Percentiles rank a stretch among this genome's conserved stretches.
Conservation (phyloP, 2,888 invertebrate species). For the Axea sp. region DNA sequence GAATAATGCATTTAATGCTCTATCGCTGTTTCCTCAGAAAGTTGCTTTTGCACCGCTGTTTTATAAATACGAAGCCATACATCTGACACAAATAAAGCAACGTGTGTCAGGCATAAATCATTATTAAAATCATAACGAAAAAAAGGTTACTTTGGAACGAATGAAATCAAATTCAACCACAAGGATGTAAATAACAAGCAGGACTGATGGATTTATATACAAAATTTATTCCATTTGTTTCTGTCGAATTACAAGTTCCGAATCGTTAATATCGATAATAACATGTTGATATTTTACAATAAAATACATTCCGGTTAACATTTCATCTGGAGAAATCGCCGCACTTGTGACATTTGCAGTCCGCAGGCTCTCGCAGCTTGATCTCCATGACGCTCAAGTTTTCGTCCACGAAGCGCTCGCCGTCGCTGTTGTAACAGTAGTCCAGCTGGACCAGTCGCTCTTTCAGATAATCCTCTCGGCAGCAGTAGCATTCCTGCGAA, state of each 20-base stretch:
- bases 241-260: too few species aligned
- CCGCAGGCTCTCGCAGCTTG: constrained; percentile 90
- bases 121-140: too few species aligned
- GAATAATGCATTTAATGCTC: constrained; percentile 53
- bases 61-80: too few species aligned
- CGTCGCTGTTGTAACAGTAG: constrained; percentile 94
- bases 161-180: too few species aligned
- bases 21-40: constrained; percentile 43
- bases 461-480: constrained; percentile 91
- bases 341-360: constrained; percentile 94
- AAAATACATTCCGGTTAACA: too few species aligned
- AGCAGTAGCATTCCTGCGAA: constrained; percentile 97
- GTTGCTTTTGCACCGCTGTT: not conserved
- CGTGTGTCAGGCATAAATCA: too few species aligned
- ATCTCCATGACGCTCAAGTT: constrained; percentile 89
- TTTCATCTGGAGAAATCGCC: constrained; percentile 85
- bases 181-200: too few species aligned
- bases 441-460: constrained; percentile 89
- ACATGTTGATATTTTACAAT: not conserved
- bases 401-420: constrained; percentile 86
- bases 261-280: too few species aligned
- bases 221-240: too few species aligned
- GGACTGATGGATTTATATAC: not conserved
- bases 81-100: too few species aligned
- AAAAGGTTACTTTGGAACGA: too few species aligned